Evolutionary conservation across 2,888 invertebrate species (phyloP), one percentile per base, ranked within the genome.

Genomic region (Stegophylla sp.): DNA sequence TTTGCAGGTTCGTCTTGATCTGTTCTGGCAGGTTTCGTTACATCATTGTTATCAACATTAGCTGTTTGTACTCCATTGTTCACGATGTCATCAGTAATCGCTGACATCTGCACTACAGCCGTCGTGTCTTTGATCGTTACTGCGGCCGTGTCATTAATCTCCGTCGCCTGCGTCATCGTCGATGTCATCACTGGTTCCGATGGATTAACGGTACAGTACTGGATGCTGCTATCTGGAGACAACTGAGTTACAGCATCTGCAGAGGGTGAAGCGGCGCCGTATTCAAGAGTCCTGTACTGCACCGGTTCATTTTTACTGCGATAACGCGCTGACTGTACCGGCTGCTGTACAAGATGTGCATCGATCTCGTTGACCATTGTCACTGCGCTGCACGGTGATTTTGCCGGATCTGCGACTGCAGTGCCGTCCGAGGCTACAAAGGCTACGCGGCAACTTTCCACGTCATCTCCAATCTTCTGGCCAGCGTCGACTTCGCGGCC

Each of bases 181-280:
- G 13, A 4, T 17, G 9, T 4, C 7, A 13, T 13, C 1, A 34
- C 51, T 0, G 34, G 17, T 23, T 41, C 48, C 34, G 64, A 23
- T 13, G 20, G 2, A 17, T 64, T 75, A 5, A 75, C 13, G 23
- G 51, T 41, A 41, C 75, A 51, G 3, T 20, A 51, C 12, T 74
- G 63, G 1, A 74, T 17, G 10, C 63, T 15, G 10, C 23, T 28
- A 28, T 63, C 74, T 26, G 41, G 41, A 1, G 41, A 43, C 51
- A n/a, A n/a, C 0, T 43, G n/a, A 5, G 12, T 53, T 3, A 20
- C 34, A 5, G n/a, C 41, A 10, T 41, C 51, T 1, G 13, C 75
- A n/a, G n/a, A n/a, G n/a, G 75, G 51, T n/a, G 75, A 76, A 3
- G 75, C 75, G 3, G 75, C 75, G n/a, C 75, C 75, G 75, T 76